Evolutionary conservation across 2,888 invertebrate species (phyloP), one percentile per base, ranked within the genome.

Genomic region (Theretra japonica): DNA sequence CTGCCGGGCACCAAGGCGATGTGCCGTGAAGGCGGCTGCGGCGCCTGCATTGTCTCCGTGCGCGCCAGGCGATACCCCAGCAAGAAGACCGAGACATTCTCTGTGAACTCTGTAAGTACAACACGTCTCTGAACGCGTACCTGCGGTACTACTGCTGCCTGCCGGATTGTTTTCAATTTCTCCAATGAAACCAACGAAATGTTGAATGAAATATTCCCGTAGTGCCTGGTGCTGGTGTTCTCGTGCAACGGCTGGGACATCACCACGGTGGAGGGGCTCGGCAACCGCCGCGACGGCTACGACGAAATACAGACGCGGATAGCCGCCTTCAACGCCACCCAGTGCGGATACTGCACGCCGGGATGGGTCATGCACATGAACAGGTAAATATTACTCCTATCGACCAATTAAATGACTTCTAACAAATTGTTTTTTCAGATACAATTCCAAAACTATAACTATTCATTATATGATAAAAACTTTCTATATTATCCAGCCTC

Each of bases 291-390:
- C 5, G 73, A 76, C 0, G 97, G 97, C 0, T 97, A 97, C 83
- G 95, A 96, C 80, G 94, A 95, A 2, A 95, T 96, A 7, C 97
- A 97, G 84, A 90, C 92, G 70, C 90, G 95, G 1, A 88, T 97
- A 62, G 95, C 95, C 0, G 90, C 94, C 7, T 95, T 95, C 82
- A 95, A 96, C 83, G 97, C 96, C 6, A 95, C 96, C 0, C 97
- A 97, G 83, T 97, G 97, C 82, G 97, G 97, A 0, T 97, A 95
- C 82, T 97, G 97, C 83, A 96, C 96, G 2, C 96, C 97, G 0
- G 97, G 97, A 11, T 96, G 97, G 95, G 95, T 97, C 70, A 97
- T 97, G 96, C 96, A 96, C 75, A 95, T 97, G 94, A 94, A 95
- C 84, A 95, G 96, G 96, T 96, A 41, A 28, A 28, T 28, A 3